Percentiles rank a stretch among this genome's conserved stretches.
Conservation (phyloP, 2,113 vertebrate genomes). For the Lathamus discolor region DNA sequence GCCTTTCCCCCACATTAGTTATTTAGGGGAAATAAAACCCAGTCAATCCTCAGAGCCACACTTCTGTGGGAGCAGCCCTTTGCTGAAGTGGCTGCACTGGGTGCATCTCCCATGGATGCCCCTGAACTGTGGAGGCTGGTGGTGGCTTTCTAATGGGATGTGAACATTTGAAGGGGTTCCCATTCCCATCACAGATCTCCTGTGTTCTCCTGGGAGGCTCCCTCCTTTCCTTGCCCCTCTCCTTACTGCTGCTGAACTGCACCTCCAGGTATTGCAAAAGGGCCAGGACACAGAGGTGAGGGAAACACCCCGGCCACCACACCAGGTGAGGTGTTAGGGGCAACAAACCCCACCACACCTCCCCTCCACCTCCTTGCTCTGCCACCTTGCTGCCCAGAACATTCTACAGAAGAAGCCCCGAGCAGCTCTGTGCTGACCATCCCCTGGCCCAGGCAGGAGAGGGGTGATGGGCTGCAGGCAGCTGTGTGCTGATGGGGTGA, state of each 20-base stretch:
- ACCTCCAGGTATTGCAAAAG: background rate
- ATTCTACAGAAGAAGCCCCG: background rate
- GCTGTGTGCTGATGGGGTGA: rapidly evolving
- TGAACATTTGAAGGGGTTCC: background rate
- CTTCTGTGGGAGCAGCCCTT: background rate
- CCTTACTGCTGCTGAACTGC: background rate
- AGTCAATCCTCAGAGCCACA: rapidly evolving
- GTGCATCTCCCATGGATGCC: background rate
- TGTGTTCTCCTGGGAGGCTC: background rate
- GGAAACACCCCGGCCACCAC: background rate
- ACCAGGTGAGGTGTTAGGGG: background rate
- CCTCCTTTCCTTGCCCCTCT: background rate
- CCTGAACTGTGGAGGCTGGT: rapidly evolving
- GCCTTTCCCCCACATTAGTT: background rate
- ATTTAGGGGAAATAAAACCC: background rate
- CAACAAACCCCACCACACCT: background rate
- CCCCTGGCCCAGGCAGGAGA: background rate
- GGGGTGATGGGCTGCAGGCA: background rate
- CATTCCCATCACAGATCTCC: rapidly evolving
- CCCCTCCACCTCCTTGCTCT: background rate
- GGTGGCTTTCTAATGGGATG: background rate
- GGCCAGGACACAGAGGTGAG: background rate
- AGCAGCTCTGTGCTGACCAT: background rate
- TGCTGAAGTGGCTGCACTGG: rapidly evolving
- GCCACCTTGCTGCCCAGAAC: background rate